Evolutionary conservation across 2,113 vertebrate genomes (phyloP), one percentile per base, ranked within the genome.

Genomic region (Odontophorus gujanensis): DNA sequence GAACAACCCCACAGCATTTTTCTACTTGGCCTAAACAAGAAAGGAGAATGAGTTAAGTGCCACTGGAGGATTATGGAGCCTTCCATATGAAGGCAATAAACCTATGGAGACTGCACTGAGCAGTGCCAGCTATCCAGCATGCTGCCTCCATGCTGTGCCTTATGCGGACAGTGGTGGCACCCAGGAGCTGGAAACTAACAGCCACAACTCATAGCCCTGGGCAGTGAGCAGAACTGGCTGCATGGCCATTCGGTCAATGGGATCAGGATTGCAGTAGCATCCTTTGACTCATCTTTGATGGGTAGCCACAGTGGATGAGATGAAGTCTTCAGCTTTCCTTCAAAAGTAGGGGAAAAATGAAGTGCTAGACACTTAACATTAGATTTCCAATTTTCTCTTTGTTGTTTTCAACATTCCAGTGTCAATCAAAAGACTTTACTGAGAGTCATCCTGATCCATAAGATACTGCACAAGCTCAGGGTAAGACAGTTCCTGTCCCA

Each of bases 241-340:
- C 0, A 0, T 58, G 59, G 32, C 30, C 19, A 0, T 85, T 85
- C 65, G 17, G 59, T 92, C 1, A 0, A 20, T 77, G 30, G n/a
- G 74, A 62, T 66, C 42, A 78, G 47, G 67, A 40, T n/a, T 3
- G 0, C 14, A 0, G 65, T 62, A 77, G 13, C 4, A 11, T 50
- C 36, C 47, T 78, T 53, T 48, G 9, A 36, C 48, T 77, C 1
- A 1, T 16, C 25, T 83, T 72, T 66, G 45, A n/a, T 34, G 16
- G 32, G 32, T 84, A 78, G 9, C 16, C 8, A 78, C 71, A 36
- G 14, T 76, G 13, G 28, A 3, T 77, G 63, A 86, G n/a, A 32
- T 4, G 8, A 67, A 75, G 8, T 55, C 58, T 88, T 55, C 24
- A 62, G 8, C 75, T 76, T 71, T 50, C 43, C 32, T 81, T 92